Base-by-base conservation (phyloP, 2,113 vertebrate species). In the Astur gentilis region DNA sequence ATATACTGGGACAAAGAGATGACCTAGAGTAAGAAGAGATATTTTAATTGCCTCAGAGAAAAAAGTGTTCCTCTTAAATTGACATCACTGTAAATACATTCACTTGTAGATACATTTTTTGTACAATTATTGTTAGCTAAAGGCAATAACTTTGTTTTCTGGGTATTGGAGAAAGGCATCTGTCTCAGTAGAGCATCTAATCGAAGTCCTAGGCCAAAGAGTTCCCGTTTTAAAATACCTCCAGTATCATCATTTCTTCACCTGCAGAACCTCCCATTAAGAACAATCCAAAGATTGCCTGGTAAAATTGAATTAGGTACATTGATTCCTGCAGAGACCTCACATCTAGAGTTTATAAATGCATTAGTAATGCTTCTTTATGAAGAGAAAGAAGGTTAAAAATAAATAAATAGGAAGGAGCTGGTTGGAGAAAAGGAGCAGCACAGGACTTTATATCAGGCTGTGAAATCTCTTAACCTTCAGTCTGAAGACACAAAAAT, bases 11-110 rank as follows among this genome's bases (percentile, higher is more conserved):
- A 89, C 80, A 91, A 81, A 88, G 34, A 87, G 21, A 89, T 79
- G 77, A 83, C 89, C 83, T 76, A 54, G 18, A 92, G 40, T 72
- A 54, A 79, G 40, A 82, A 27, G 22, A 87, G 50, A 76, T 89
- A 89, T 93, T 95, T 95, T 96, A 93, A 96, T 91, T 92, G 49
- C 45, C 62, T 95, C 64, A 73, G 40, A 93, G 66, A 67, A 87
- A 89, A 83, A 0, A 62, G 17, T 57, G 25, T 60, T 83, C 32
- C 10, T 45, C 29, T 75, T 85, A 81, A 91, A 94, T 38, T 94
- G 70, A n/a, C 54, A 80, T 93, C 7, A 26, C 42, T 91, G 82
- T 83, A 95, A 91, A 94, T 85, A 94, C 27, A 87, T 91, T 95
- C 62, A 71, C 13, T 79, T 80, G 54, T 73, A 94, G 83, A 65